phyloP scores from a whole-genome alignment of 2,888 invertebrate genomes.

The Tridacna gigas region DNA sequence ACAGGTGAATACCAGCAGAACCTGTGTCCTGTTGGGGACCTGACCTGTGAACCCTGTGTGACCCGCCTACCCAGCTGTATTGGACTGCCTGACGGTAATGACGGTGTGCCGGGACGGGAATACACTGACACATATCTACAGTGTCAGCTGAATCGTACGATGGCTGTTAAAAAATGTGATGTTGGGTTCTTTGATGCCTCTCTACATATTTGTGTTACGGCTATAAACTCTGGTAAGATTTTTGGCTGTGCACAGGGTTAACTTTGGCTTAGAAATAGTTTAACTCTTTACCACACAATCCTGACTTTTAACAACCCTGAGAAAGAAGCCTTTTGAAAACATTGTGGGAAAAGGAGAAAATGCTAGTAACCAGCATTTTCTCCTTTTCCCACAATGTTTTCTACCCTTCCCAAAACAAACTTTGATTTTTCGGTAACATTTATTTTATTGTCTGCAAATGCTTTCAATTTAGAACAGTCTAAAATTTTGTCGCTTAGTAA shows the following conservation, averaged over 20 bases:
- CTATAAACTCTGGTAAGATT: slow-evolving; percentile 58
- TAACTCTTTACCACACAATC: too few relatives aligned
- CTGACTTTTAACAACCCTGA: too few relatives aligned
- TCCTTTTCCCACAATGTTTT: too few relatives aligned
- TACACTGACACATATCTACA: slow-evolving; percentile 61
- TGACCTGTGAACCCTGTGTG: slow-evolving; percentile 58
- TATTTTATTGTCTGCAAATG: too few relatives aligned
- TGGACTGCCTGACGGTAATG: slow-evolving; percentile 60
- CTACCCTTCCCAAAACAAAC: too few relatives aligned
- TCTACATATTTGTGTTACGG: slow-evolving; percentile 52
- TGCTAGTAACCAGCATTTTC: too few relatives aligned
- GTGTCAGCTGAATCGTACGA: slow-evolving; percentile 65
- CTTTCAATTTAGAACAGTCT: too few relatives aligned
- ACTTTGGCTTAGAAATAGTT: not conserved
- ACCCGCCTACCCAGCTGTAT: slow-evolving; percentile 67
- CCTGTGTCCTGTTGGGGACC: slow-evolving; percentile 27
- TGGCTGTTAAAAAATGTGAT: slow-evolving; percentile 54
- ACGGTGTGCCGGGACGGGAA: slow-evolving; percentile 49
- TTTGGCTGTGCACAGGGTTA: not conserved
- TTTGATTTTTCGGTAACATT: too few relatives aligned
- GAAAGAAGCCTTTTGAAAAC: too few relatives aligned
- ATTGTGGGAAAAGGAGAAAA: too few relatives aligned
- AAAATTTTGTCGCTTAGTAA: too few relatives aligned
- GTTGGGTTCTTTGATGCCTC: slow-evolving; percentile 61
- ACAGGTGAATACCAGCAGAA: slow-evolving; percentile 52